These are phyloP conservation scores for Syngnathus acus DNA, from an alignment of 2,797 vertebrate species.

Conservation along the genomic window DNA sequence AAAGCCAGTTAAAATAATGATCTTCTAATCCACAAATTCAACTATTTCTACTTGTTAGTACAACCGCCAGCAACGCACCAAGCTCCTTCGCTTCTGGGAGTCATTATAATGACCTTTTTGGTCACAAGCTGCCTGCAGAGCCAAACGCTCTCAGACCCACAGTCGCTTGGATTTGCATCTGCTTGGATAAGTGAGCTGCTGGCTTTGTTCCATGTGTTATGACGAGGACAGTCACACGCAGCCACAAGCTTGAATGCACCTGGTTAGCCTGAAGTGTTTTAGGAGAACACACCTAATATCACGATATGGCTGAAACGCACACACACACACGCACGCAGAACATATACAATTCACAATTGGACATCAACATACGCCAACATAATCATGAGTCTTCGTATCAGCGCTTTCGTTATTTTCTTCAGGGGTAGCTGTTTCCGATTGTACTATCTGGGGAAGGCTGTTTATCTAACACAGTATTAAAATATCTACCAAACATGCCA, in stretches of 20 bases:
- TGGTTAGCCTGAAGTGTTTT: slow-evolving; percentile 7
- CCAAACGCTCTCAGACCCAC: background rate
- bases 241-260: background rate
- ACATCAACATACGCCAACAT: background rate
- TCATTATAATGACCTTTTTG: slow-evolving; percentile 13
- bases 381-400: background rate
- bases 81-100: slow-evolving; percentile 6
- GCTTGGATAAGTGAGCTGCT: slow-evolving; percentile 7
- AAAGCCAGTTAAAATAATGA: too few species aligned
- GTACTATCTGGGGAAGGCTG: too few species aligned
- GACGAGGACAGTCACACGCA: background rate
- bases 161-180: background rate
- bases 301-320: slow-evolving; percentile 5
- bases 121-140: slow-evolving; percentile 12
- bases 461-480: too few species aligned
- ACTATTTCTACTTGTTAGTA: too few species aligned
- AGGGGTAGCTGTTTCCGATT: background rate
- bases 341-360: background rate
- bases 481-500: too few species aligned
- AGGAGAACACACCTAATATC: background rate
- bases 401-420: background rate
- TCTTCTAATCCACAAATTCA: too few species aligned
- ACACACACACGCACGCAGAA: background rate
- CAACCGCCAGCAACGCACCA: too few species aligned
- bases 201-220: background rate